Base-by-base conservation (phyloP, 2,113 vertebrate species). In the Peromyscus californicus region DNA sequence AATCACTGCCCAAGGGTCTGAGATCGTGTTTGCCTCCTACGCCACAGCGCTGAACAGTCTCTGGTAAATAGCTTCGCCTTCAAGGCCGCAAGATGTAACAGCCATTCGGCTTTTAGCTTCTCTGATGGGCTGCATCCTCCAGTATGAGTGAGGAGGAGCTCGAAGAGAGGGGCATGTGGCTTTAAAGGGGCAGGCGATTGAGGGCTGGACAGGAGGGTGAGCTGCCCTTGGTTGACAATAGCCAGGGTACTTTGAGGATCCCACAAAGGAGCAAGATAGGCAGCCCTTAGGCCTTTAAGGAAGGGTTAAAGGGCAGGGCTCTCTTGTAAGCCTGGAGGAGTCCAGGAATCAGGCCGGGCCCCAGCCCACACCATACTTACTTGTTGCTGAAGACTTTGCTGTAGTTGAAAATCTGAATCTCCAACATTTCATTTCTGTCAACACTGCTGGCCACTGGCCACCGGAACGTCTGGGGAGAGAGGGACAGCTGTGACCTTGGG, bases 351-450 rank as follows among this genome's bases (percentile, higher is more conserved):
- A 91, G 67, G 82, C 13, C 42, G n/a, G 54, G 5, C 0, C n/a
- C 36, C 72, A 33, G 5, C n/a, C 48, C 3, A 9, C 3, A 24
- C 67, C 0, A 0, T 5, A 86, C 98, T 98, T 89, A 99, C 99
- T 99, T 99, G 99, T 99, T 99, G 97, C 99, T 99, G 98, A 99
- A 99, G 97, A 99, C 99, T 97, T 99, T 99, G 99, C 99, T 99
- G 98, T 99, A 99, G 98, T 99, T 99, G 98, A 99, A 99, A 92
- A 99, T 99, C 94, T 99, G 99, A 97, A 99, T 99, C 98, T 99
- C 99, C 86, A 99, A 98, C 98, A 99, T 99, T 98, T 99, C 99
- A 4, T 99, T 99, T 95, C 98, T 99, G 1, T 99, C 99, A 0
- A 99, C 98, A 51, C 96, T 98, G 98, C 99, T 99, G 59, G 99